Percentiles rank a stretch among this genome's conserved stretches.
These are phyloP conservation scores for Pollenia griseotomentosa DNA, from an alignment of 2,888 invertebrate species.

Conservation along the genomic window DNA sequence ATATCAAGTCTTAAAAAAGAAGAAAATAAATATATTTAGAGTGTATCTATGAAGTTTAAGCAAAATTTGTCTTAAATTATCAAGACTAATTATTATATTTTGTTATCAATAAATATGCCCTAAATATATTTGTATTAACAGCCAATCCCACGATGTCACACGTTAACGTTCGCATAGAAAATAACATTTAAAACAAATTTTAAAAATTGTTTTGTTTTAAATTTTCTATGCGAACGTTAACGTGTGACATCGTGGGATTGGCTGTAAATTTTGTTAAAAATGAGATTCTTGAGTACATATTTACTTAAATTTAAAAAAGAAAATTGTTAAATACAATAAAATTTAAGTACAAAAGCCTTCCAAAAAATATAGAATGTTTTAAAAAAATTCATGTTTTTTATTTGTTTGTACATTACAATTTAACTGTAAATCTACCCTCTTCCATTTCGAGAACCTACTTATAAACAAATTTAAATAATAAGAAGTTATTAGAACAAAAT, in stretches of 20 bases:
- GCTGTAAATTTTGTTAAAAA: neutral
- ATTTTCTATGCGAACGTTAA: too few species aligned
- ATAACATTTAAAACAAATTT: too few species aligned
- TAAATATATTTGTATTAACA: neutral
- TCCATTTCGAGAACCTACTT: constrained; percentile 14
- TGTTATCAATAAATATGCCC: too few species aligned
- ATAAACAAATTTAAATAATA: neutral
- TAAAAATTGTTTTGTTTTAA: too few species aligned
- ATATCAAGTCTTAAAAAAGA: neutral
- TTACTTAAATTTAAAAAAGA: constrained; percentile 24
- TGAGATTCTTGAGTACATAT: constrained; percentile 32
- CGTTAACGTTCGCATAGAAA: too few species aligned
- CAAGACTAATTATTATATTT: neutral
- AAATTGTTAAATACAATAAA: constrained; percentile 15
- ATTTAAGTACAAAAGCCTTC: constrained; percentile 63
- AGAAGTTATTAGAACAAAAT: neutral
- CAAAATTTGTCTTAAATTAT: neutral
- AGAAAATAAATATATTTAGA: neutral
- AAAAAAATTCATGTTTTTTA: constrained; percentile 24
- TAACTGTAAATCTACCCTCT: constrained; percentile 27
- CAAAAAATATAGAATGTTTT: constrained; percentile 51
- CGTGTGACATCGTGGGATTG: too few species aligned
- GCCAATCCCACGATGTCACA: too few species aligned
- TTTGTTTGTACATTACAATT: constrained; percentile 60
- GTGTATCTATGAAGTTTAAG: too few species aligned